Evolutionary conservation across 2,888 invertebrate genomes (phyloP).

Genomic region (Spatulosminthurus flaviceps): DNA sequence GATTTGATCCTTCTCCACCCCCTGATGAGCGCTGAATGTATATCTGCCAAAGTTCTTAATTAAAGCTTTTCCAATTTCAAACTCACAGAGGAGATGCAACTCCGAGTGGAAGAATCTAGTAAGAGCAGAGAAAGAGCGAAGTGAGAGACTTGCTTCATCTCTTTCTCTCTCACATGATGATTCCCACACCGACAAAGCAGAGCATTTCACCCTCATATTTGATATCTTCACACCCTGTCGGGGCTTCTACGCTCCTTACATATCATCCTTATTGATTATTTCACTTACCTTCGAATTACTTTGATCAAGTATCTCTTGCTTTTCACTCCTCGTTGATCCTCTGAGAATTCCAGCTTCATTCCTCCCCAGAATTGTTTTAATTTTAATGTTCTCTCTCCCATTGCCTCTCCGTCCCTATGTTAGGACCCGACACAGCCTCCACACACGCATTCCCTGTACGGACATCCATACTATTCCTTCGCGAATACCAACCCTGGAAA

Average conservation of each 20-base stretch:
- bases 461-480: neutral
- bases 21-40: conserved; percentile 63
- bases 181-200: conserved; percentile 41
- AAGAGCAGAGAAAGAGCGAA: conserved; percentile 46
- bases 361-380: conserved; percentile 56
- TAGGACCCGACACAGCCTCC: too few species aligned
- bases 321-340: conserved; percentile 37
- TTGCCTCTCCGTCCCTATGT: conserved; percentile 19
- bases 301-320: conserved; percentile 55
- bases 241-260: conserved; percentile 38
- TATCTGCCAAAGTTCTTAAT: conserved; percentile 63
- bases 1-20: conserved; percentile 62
- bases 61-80: conserved; percentile 63
- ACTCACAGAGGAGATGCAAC: conserved; percentile 35
- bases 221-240: conserved; percentile 53
- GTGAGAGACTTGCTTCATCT: conserved; percentile 32
- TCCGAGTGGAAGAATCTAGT: conserved; percentile 25
- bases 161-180: conserved; percentile 42
- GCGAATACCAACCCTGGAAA: neutral
- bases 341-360: conserved; percentile 35
- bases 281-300: conserved; percentile 56
- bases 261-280: conserved; percentile 57
- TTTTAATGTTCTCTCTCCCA: conserved; percentile 52
- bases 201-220: conserved; percentile 52
- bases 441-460: neutral